Percentiles rank a stretch among this genome's conserved stretches.
Conservation (phyloP, 1,140 invertebrate species). For the Zophobas atratus region DNA sequence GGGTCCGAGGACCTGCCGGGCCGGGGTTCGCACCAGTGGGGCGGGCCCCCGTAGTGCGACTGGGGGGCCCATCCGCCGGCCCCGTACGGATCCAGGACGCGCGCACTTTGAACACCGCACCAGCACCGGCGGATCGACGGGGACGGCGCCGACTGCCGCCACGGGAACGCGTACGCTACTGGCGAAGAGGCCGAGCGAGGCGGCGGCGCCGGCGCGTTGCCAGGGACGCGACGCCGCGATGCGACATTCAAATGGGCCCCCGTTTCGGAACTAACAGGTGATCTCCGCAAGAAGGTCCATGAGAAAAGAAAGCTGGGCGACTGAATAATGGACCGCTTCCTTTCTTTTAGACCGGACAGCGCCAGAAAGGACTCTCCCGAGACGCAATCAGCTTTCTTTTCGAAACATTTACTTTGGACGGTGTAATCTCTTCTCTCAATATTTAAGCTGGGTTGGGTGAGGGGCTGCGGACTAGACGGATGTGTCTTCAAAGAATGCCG, state of each 20-base stretch:
- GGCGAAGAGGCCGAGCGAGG: conserved; percentile 10
- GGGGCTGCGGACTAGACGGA: neutral
- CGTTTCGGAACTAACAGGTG: conserved; percentile 12
- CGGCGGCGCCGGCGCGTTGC: conserved; percentile 32
- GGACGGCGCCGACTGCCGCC: conserved; percentile 25
- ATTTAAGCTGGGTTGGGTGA: neutral
- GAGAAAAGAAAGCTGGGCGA: neutral
- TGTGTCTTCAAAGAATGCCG: neutral
- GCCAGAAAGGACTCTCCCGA: neutral
- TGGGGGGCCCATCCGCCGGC: conserved; percentile 63
- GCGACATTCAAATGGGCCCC: conserved; percentile 1
- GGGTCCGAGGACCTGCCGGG: conserved; percentile 66
- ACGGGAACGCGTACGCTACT: conserved; percentile 23
- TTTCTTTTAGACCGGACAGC: neutral
- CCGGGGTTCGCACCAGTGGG: conserved; percentile 63
- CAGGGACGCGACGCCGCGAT: conserved; percentile 12
- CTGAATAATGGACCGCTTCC: neutral
- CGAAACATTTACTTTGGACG: neutral
- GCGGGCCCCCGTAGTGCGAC: conserved; percentile 59
- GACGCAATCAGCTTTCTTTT: neutral
- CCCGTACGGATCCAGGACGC: conserved; percentile 66
- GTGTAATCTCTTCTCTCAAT: neutral
- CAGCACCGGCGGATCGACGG: conserved; percentile 20
- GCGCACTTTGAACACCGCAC: conserved; percentile 46
- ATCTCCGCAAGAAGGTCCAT: neutral